Evolutionary conservation across 2,113 vertebrate species (phyloP), one percentile per base, ranked within the genome.

Genomic region (Triplophysa dalaica): DNA sequence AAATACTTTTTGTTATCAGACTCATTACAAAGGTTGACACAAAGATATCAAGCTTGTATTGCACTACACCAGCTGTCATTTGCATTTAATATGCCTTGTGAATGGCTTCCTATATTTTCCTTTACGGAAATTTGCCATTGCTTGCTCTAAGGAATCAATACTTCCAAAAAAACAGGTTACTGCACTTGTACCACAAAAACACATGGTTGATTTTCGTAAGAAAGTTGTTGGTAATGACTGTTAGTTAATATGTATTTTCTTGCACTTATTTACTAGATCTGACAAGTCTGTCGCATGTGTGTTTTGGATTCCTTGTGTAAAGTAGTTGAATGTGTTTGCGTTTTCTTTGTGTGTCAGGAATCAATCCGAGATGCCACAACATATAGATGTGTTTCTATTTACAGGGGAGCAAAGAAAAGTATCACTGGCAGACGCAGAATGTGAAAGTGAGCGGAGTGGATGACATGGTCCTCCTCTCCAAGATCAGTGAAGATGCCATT

Each of bases 381-480:
- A 52, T 4, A 70, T 7, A 70, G 14, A 60, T 41, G 24, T 19
- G 52, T 62, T 11, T 58, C 62, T 38, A 60, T 5, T 29, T 45
- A 4, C 87, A 95, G 94, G 94, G 92, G 26, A 95, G 94, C 80
- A 95, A 95, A 85, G 93, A 95, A 85, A 89, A 86, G 0, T 95
- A 94, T 81, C 93, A 95, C 77, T 95, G 94, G 94, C 93, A 93
- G 90, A 92, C 92, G 13, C 93, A 95, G 88, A 94, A 95, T 19
- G 92, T 94, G 56, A 94, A 93, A 87, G 91, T 94, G 80, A 93
- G 93, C 11, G 94, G 94, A 0, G 93, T 95, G 84, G 94, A 95
- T 6, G 94, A 95, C 88, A 94, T 95, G 94, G 94, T 95, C 2
- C 91, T 95, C 16, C 91, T 95, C 26, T 89, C 92, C 82, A 94